Percentiles rank a stretch among this genome's conserved stretches.
phyloP scores from a whole-genome alignment of 2,113 vertebrate genomes.

The Chlorodrepanis virens region DNA sequence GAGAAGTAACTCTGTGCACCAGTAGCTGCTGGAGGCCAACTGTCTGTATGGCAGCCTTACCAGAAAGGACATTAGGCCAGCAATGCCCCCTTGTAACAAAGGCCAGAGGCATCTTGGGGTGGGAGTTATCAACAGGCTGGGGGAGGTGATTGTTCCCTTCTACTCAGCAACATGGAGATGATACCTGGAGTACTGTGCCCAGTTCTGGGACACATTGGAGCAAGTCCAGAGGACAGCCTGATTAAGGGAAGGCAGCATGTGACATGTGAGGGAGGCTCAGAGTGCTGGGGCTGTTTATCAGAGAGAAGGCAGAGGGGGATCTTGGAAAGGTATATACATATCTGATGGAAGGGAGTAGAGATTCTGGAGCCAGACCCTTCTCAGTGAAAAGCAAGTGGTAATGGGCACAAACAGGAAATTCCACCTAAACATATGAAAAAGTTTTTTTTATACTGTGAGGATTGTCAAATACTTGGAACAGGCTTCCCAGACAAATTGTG shows the following conservation, averaged over 20 bases:
- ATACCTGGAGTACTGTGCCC: neutral
- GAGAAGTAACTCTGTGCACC: neutral
- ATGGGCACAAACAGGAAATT: neutral
- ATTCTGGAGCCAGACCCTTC: neutral
- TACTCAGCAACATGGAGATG: neutral
- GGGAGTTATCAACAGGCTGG: neutral
- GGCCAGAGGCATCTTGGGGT: neutral
- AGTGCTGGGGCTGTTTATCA: neutral
- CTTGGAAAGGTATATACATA: neutral
- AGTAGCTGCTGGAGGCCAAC: neutral
- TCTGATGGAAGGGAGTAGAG: too few species aligned
- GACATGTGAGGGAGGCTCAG: neutral
- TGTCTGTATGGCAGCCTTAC: neutral
- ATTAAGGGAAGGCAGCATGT: neutral
- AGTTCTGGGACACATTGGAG: neutral
- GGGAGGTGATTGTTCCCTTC: neutral
- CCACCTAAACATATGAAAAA: neutral
- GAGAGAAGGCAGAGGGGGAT: neutral
- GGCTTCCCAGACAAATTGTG: neutral
- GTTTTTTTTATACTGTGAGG: neutral
- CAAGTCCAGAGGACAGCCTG: neutral
- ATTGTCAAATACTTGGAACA: neutral
- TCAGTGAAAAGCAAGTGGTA: neutral
- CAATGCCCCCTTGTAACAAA: neutral
- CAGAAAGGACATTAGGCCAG: neutral